Evolutionary conservation across 2,797 vertebrate genomes (phyloP), one percentile per base, ranked within the genome.

Genomic region (Botia almorhae): DNA sequence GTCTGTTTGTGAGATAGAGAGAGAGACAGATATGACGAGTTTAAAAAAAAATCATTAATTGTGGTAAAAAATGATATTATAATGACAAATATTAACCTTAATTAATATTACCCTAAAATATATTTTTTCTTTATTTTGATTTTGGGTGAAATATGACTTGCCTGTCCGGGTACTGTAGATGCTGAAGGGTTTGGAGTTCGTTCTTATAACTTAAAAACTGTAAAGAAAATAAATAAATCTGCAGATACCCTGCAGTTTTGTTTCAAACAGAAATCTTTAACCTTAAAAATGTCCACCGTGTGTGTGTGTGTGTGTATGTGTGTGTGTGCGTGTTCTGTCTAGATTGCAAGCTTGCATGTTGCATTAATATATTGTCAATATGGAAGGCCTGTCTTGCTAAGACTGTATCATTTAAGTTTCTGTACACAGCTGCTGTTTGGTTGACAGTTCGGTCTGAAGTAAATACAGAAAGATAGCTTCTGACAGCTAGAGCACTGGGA

Each of bases 281-380:
- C 1, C 14, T 10, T 11, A 51, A 46, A 64, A 63, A 74, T 21
- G 17, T 12, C 19, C 13, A 13, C 65, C 13, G 53, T 55, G 2
- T 10, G n/a, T 23, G 29, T 36, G 19, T 60, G 43, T 29, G 69
- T 58, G 48, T 71, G 63, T 48, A 19, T 69, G 21, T n/a, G 23
- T 2, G 23, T 65, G 60, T 71, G 65, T 36, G 48, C 55, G 64
- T 23, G 56, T 85, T 65, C 29, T 78, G 53, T 21, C 19, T 29
- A 69, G 70, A 77, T 43, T 39, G 14, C 16, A 58, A 29, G 17
- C 53, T 43, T 60, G 70, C 51, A 68, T 81, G 78, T 51, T 83
- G 61, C 85, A 85, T 79, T 68, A 39, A 86, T 85, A 82, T 78
- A 39, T 33, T 53, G 80, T 80, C 51, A 2, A 7, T 70, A 29